phyloP scores from a whole-genome alignment of 2,113 vertebrate species.

The Glaucidium brasilianum region DNA sequence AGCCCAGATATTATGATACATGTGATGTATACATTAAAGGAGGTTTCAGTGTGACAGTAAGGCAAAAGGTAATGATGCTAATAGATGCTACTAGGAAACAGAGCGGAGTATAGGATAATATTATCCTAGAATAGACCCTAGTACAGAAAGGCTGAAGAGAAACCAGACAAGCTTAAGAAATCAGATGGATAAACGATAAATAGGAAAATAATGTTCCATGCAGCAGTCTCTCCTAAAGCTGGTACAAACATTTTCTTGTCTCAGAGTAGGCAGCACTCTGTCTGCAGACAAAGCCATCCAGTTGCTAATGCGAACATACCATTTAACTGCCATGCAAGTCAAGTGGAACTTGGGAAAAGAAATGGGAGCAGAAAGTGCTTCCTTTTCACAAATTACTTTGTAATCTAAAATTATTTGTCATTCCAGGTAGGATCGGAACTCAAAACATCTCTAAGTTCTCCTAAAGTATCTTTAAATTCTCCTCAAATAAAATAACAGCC shows the following conservation, averaged over 20 bases:
- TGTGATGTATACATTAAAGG: not conserved
- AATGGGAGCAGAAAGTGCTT: not conserved
- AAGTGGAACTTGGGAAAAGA: not conserved
- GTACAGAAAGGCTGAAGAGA: not conserved
- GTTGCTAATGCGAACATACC: not conserved
- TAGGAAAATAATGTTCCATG: not conserved
- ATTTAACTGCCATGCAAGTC: not conserved
- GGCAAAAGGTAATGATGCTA: not conserved
- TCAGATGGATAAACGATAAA: not conserved
- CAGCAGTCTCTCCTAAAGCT: not conserved
- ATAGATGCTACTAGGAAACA: not conserved
- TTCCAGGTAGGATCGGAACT: not conserved
- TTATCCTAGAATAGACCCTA: not conserved
- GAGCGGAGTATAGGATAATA: not conserved
- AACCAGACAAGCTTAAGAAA: not conserved
- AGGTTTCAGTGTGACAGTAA: not conserved
- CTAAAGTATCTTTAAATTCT: not conserved
- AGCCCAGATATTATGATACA: not conserved
- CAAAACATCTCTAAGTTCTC: not conserved
- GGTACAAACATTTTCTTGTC: not conserved
- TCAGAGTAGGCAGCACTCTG: not conserved
- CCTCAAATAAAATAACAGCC: not conserved
- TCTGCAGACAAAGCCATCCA: not conserved
- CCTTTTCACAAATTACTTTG: not conserved
- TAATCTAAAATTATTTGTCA: not conserved